phyloP scores from a whole-genome alignment of 1,140 invertebrate species.

The Drosophila ercepeae region DNA sequence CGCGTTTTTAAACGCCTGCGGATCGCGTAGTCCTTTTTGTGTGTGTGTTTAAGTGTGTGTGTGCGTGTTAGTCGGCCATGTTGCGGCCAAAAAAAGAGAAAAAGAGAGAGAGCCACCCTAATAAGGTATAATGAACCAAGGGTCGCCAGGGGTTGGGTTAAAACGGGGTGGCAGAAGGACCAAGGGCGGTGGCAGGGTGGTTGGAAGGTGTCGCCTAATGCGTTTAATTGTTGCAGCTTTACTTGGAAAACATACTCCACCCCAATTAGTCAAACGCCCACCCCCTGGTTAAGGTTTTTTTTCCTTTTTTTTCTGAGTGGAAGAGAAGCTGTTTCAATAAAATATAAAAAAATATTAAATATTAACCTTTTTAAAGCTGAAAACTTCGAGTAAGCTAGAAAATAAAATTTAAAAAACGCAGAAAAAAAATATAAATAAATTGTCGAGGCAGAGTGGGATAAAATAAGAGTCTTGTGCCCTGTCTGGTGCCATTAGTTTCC shows the following conservation, averaged over 20 bases:
- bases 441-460: neutral
- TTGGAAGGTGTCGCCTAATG: constrained; percentile 67
- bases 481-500: constrained; percentile 69
- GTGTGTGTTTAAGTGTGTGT: constrained; percentile 14
- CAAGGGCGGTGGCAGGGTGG: neutral
- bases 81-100: constrained; percentile 21
- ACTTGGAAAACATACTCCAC: constrained; percentile 50
- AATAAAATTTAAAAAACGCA: neutral
- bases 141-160: neutral
- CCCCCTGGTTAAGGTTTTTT: too few relatives aligned
- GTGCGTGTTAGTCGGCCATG: constrained; percentile 60
- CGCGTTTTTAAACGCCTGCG: constrained; percentile 69
- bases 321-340: too few relatives aligned
- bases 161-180: constrained; percentile 5
- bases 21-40: neutral
- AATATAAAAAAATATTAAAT: too few relatives aligned
- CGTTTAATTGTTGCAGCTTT: constrained; percentile 70
- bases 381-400: neutral
- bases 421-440: neutral
- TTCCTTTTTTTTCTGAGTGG: too few relatives aligned
- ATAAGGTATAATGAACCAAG: constrained; percentile 21
- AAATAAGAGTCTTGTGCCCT: constrained; percentile 9
- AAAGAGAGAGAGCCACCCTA: constrained; percentile 50
- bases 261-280: constrained; percentile 54
- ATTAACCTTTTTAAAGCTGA: too few relatives aligned